These are phyloP conservation scores for Oscheius myriophilus DNA, from an alignment of 2,888 invertebrate genomes.

Conservation along the genomic window DNA sequence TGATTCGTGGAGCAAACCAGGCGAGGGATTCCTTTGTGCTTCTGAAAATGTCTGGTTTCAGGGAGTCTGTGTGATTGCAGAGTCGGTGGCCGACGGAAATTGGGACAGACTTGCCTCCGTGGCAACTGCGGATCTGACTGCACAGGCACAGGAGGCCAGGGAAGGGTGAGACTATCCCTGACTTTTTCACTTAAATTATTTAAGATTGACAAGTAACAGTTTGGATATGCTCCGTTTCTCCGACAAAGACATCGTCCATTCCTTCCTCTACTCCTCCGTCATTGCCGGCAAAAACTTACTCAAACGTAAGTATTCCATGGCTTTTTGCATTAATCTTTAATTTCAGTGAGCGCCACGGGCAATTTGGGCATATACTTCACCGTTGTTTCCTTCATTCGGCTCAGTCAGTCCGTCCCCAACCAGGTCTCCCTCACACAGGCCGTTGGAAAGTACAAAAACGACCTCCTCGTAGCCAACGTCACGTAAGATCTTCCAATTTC, in stretches of 20 bases:
- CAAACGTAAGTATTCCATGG: constrained; percentile 38
- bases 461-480: constrained; percentile 42
- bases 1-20: constrained; percentile 48
- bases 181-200: not conserved
- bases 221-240: constrained; percentile 33
- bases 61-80: constrained; percentile 16
- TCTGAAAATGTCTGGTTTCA: constrained; percentile 4
- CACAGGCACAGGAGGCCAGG: constrained; percentile 3
- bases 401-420: constrained; percentile 37
- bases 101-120: constrained; percentile 17
- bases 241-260: constrained; percentile 44
- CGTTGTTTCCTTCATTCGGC: constrained; percentile 43
- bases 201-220: not conserved
- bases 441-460: constrained; percentile 37
- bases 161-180: constrained; percentile 7
- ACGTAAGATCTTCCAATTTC: constrained; percentile 35
- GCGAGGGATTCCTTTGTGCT: constrained; percentile 1
- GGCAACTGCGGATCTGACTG: constrained; percentile 11
- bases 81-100: constrained; percentile 14
- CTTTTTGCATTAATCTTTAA: not conserved
- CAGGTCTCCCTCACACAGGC: constrained; percentile 33
- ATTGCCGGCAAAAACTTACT: constrained; percentile 49
- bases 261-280: constrained; percentile 47
- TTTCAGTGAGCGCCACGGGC: constrained; percentile 40
- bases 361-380: constrained; percentile 54